phyloP scores from a whole-genome alignment of 1,140 invertebrate genomes.

The Pentalonia nigronervosa region DNA sequence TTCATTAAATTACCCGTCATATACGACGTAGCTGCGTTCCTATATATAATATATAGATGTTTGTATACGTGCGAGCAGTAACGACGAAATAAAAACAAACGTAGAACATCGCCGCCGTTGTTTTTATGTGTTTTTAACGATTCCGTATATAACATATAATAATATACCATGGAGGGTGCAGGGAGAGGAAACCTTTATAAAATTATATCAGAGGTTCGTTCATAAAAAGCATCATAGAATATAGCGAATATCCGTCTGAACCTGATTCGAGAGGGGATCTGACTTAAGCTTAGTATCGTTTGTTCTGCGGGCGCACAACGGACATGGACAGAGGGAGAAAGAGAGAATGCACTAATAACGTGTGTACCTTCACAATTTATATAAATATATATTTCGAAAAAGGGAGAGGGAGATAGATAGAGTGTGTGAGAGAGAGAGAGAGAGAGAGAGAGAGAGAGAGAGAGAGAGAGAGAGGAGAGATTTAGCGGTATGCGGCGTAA shows the following conservation, averaged over 20 bases:
- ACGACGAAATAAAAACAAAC: conserved; percentile 32
- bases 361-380: not conserved
- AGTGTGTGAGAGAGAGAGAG: not conserved
- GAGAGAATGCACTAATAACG: not conserved
- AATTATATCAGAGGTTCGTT: not conserved
- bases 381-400: not conserved
- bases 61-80: not conserved
- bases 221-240: not conserved
- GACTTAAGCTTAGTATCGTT: not conserved
- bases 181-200: not conserved
- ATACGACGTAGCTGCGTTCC: not conserved
- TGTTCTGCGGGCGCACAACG: not conserved
- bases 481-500: not conserved
- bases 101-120: not conserved
- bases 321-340: not conserved
- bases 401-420: not conserved
- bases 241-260: not conserved
- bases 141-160: not conserved
- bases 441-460: not conserved
- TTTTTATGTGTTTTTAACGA: not conserved
- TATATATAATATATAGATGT: not conserved
- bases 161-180: not conserved
- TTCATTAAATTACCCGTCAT: not conserved
- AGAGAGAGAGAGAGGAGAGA: not conserved
- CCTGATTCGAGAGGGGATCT: not conserved